Percentiles rank a stretch among this genome's conserved stretches.
These are phyloP conservation scores for Heliconius melpomene DNA, from an alignment of 1,140 invertebrate species.

Conservation along the genomic window DNA sequence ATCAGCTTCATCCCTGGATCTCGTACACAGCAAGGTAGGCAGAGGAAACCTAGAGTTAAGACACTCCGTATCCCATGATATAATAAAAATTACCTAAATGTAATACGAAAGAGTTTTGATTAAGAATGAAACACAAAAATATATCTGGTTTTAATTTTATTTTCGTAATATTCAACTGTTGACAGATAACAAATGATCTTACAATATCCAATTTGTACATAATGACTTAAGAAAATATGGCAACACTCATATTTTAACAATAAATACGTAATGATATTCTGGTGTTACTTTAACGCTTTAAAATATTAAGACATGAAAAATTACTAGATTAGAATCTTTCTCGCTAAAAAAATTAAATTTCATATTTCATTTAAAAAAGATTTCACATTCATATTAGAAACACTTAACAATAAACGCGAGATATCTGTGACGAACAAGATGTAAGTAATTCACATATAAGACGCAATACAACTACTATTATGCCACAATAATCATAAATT, in stretches of 20 bases:
- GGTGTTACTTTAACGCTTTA: conserved; percentile 47
- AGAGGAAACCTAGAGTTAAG: too few relatives aligned
- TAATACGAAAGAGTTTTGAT: not conserved
- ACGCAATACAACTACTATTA: conserved; percentile 55
- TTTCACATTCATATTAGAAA: conserved; percentile 38
- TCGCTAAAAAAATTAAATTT: conserved; percentile 12
- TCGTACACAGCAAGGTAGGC: too few relatives aligned
- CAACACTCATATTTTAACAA: conserved; percentile 80
- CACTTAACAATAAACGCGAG: conserved; percentile 51
- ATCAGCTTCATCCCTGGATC: too few relatives aligned
- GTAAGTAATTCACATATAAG: conserved; percentile 48
- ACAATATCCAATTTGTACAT: conserved; percentile 80
- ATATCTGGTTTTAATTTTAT: conserved; percentile 73
- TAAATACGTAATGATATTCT: conserved; percentile 66
- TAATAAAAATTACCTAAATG: not conserved
- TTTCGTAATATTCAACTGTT: conserved; percentile 80
- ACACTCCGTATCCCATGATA: too few relatives aligned
- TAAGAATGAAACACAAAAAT: conserved; percentile 52
- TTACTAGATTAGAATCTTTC: conserved; percentile 26
- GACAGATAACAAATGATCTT: conserved; percentile 80
- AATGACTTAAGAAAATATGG: conserved; percentile 81
- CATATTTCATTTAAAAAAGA: conserved; percentile 16
- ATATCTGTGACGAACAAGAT: conserved; percentile 48
- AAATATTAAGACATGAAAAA: conserved; percentile 39
- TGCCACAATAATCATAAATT: conserved; percentile 61